These are phyloP conservation scores for Littorina saxatilis DNA, from an alignment of 1,140 invertebrate genomes.

Conservation along the genomic window DNA sequence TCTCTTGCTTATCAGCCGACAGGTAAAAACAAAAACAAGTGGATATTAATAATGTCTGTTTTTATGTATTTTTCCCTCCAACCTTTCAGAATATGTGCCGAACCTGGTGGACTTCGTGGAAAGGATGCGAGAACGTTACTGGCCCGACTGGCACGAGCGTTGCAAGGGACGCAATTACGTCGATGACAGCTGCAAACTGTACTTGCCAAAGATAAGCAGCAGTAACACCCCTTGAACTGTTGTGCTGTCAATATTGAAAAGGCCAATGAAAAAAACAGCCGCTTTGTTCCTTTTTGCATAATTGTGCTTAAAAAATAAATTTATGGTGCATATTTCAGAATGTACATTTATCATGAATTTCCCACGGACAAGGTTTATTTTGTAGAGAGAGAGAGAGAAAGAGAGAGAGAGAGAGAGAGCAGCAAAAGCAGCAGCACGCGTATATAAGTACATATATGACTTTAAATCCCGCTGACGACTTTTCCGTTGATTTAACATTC, in stretches of 20 bases:
- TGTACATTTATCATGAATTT: too few species aligned
- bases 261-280: not conserved
- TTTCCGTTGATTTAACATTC: too few species aligned
- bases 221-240: not conserved
- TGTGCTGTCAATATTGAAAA: not conserved
- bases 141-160: conserved; percentile 73
- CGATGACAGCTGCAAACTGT: conserved; percentile 40
- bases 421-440: too few species aligned
- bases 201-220: not conserved
- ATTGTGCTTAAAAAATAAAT: not conserved
- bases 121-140: conserved; percentile 69
- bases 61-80: too few species aligned
- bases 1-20: too few species aligned
- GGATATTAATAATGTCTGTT: too few species aligned
- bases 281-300: not conserved
- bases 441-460: too few species aligned
- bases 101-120: conserved; percentile 68
- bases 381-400: not conserved
- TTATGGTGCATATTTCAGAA: too few species aligned
- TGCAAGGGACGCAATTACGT: conserved; percentile 36
- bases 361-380: too few species aligned
- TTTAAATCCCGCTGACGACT: too few species aligned
- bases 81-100: conserved; percentile 59
- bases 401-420: too few species aligned
- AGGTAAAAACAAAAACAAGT: too few species aligned